Conservation (phyloP, 37 sponge, comb jelly and placozoan genomes). For the Aplysina aerophoba region DNA sequence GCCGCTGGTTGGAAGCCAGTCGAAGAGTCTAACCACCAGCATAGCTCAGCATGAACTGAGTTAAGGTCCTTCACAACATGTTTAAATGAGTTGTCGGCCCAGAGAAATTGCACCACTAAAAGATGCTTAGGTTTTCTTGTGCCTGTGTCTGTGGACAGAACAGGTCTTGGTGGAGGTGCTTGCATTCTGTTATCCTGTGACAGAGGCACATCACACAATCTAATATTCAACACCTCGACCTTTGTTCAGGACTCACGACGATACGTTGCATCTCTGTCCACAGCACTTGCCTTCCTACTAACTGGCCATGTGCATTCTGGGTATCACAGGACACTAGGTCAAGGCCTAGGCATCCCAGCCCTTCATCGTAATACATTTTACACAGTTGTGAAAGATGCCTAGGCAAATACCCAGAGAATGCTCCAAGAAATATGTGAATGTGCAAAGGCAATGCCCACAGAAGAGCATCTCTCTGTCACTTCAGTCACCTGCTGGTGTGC, state of each 20-base stretch:
- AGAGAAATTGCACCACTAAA: background rate
- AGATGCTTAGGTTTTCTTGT: background rate
- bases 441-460: background rate
- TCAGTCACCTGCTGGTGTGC: no score
- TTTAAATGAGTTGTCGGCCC: no score
- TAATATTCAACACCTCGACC: background rate
- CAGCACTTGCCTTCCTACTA: slow-evolving; percentile 27
- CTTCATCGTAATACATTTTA: no score
- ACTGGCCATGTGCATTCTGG: slow-evolving; percentile 27
- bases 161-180: background rate
- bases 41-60: no score
- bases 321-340: slow-evolving; percentile 22
- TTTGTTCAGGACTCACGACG: background rate
- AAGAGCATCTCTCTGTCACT: no score
- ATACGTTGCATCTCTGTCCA: background rate
- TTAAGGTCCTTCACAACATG: no score
- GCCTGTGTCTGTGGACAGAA: background rate
- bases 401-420: slow-evolving; percentile 7
- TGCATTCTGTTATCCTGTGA: background rate
- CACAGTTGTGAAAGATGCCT: no score
- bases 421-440: slow-evolving; percentile 18
- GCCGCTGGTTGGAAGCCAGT: no score
- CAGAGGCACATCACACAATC: background rate
- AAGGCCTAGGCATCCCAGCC: slow-evolving; percentile 21
- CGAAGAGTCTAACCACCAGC: no score